Conservation (phyloP, 2,888 invertebrate species). For the Tholera decimalis region DNA sequence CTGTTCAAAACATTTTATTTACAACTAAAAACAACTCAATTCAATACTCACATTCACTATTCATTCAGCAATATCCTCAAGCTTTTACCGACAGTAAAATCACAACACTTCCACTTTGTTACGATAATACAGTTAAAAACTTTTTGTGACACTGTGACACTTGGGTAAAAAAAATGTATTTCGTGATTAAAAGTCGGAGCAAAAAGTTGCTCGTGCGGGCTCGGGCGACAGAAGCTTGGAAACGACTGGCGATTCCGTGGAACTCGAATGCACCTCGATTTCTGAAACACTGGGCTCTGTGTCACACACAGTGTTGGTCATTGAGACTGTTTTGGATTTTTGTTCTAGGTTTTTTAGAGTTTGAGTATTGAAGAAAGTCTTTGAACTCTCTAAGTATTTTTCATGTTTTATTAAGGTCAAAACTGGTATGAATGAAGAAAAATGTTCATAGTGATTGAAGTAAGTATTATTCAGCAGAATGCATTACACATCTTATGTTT, state of each 20-base stretch:
- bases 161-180: slow-evolving; percentile 53
- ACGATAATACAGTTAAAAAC: slow-evolving; percentile 44
- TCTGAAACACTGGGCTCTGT: slow-evolving; percentile 51
- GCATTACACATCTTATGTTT: slow-evolving; percentile 25
- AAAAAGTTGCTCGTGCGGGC: slow-evolving; percentile 64
- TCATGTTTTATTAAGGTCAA: background rate
- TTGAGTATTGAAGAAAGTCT: background rate
- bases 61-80: slow-evolving; percentile 55
- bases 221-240: slow-evolving; percentile 61
- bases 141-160: slow-evolving; percentile 64
- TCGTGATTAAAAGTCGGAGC: slow-evolving; percentile 55
- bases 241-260: slow-evolving; percentile 65
- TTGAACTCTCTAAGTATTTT: background rate
- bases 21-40: slow-evolving; percentile 19
- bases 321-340: slow-evolving; percentile 11
- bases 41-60: slow-evolving; percentile 54
- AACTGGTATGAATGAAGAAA: background rate
- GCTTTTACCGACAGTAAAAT: slow-evolving; percentile 49
- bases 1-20: background rate
- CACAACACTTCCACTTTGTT: slow-evolving; percentile 61
- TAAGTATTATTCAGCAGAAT: slow-evolving; percentile 34
- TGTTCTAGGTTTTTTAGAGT: background rate
- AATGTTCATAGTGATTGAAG: background rate
- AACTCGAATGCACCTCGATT: slow-evolving; percentile 40
- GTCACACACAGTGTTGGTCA: slow-evolving; percentile 52